Evolutionary conservation across 2,888 invertebrate species (phyloP).

Genomic region (Thymelicus acteon): DNA sequence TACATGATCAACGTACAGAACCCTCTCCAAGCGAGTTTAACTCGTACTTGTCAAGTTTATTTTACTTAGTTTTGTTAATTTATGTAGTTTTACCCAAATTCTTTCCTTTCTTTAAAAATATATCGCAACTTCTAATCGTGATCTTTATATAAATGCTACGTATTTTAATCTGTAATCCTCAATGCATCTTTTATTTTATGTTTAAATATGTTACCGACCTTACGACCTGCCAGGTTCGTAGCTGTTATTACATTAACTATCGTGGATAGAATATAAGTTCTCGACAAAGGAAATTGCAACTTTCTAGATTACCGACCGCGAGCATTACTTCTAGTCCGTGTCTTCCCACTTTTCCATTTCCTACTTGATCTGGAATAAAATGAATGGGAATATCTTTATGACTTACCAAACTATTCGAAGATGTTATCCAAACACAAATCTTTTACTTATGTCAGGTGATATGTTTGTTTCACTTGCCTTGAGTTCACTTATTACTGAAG

Average conservation of each 20-base stretch:
- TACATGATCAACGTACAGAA: no score
- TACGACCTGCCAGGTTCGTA: neutral
- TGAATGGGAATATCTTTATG: neutral
- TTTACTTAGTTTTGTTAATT: no score
- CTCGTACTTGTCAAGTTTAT: no score
- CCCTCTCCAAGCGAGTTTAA: no score
- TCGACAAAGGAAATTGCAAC: slow-evolving; percentile 17
- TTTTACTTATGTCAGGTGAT: neutral
- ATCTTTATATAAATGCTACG: no score
- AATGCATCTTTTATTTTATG: neutral
- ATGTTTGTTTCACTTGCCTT: neutral
- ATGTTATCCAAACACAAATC: neutral
- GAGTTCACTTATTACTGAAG: no score
- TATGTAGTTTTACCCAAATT: no score
- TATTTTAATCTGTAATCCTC: no score
- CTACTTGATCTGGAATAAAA: slow-evolving; percentile 3
- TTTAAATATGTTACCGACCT: neutral
- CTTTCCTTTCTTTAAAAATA: no score
- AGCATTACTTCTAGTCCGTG: slow-evolving; percentile 5
- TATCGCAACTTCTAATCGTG: no score
- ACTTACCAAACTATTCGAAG: slow-evolving; percentile 1
- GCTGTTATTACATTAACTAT: neutral
- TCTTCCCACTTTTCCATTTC: slow-evolving; percentile 12
- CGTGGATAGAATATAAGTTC: neutral
- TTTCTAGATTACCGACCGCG: slow-evolving; percentile 12